Evolutionary conservation across 2,797 vertebrate species (phyloP).

Genomic region (Sciaenops ocellatus): DNA sequence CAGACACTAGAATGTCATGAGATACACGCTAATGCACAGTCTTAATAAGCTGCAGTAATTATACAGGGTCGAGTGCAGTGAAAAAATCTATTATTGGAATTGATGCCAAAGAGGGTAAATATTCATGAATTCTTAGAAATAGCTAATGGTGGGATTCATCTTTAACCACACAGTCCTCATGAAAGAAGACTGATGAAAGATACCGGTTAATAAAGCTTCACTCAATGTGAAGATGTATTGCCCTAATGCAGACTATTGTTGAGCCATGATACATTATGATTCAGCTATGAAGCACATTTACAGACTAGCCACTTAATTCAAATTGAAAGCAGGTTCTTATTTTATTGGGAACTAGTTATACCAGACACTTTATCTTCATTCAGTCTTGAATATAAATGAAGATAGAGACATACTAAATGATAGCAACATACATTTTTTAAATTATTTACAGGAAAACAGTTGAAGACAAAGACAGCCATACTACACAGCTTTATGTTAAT

Average conservation of each 20-base stretch:
- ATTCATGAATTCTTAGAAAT: slow-evolving; percentile 37
- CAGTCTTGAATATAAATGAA: too few relatives aligned
- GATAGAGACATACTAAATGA: neutral
- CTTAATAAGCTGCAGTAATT: slow-evolving; percentile 42
- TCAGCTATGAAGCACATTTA: slow-evolving; percentile 18
- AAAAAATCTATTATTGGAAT: slow-evolving; percentile 27
- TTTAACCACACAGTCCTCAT: slow-evolving; percentile 1
- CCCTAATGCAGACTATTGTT: slow-evolving; percentile 23
- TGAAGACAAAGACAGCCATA: neutral
- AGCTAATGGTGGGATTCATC: slow-evolving; percentile 36
- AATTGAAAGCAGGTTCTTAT: neutral
- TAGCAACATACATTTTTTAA: too few relatives aligned
- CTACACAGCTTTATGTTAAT: neutral
- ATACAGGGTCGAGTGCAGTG: neutral
- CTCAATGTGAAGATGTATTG: slow-evolving; percentile 11
- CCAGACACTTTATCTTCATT: neutral
- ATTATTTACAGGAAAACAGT: neutral
- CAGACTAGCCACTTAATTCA: neutral
- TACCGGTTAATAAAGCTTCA: slow-evolving; percentile 14
- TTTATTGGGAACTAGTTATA: neutral
- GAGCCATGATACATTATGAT: slow-evolving; percentile 14
- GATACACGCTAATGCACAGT: slow-evolving; percentile 25
- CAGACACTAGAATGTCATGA: slow-evolving; percentile 24
- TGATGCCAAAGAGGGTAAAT: slow-evolving; percentile 25
- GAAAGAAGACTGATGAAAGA: slow-evolving; percentile 28